Base-by-base conservation (phyloP, 2,797 vertebrate genomes). In the Discoglossus pictus region DNA sequence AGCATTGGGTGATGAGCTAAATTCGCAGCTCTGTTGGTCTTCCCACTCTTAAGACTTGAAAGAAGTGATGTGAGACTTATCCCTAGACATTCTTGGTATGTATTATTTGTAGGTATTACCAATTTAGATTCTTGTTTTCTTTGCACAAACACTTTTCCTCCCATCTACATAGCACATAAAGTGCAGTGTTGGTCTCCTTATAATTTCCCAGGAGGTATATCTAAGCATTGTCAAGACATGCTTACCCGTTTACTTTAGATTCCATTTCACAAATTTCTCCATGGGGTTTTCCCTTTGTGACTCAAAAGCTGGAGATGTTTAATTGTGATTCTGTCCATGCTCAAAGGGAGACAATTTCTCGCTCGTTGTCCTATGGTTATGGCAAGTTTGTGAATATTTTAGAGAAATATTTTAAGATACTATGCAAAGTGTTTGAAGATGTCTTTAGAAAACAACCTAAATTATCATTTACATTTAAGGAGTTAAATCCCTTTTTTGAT, bases 161-260 rank as follows among this genome's bases (percentile, higher is more conserved):
- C 17, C 1, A 3, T 51, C n/a, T 72, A 0, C 20, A 3, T 42
- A 15, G 31, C 78, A 62, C 66, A 58, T 35, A 43, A 20, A 73
- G 18, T 44, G 17, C 0, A 0, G 36, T 61, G 17, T 68, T 63
- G 27, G 55, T 43, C 44, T 1, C 17, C 16, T 58, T 69, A 8
- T 75, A 62, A 75, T 75, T 73, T 73, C 61, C 61, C 61, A 21
- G n/a, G 69, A 60, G 74, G 23, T 47, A 25, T 12, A 34, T 24
- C 39, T 40, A 52, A n/a, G 5, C 50, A 51, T 61, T 74, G 53
- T 25, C 4, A 9, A 51, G 27, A 3, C 16, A 18, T 0, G 0
- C 15, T 61, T 71, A 3, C 34, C 60, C 42, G 38, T 61, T 67
- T 48, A 7, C 16, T 46, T 13, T 63, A 66, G 13, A 50, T 46